Evolutionary conservation across 2,797 vertebrate species (phyloP).

Genomic region (Glossophaga mutica): DNA sequence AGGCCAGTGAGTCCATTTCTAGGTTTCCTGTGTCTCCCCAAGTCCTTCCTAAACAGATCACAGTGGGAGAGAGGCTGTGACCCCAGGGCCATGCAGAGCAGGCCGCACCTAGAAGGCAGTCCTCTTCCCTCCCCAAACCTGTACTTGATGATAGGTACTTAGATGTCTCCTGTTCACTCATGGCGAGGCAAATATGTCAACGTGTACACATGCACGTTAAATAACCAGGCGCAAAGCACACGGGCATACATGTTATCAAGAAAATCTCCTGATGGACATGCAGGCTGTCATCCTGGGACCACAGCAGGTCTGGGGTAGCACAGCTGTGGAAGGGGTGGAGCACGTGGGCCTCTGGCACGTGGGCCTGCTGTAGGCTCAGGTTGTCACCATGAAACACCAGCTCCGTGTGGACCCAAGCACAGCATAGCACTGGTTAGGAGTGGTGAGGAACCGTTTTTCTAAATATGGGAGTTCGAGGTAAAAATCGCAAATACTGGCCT

Average conservation of each 20-base stretch:
- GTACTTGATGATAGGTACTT: background rate
- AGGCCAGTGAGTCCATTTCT: background rate
- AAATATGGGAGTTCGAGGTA: background rate
- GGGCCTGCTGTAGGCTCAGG: background rate
- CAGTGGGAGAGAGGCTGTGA: background rate
- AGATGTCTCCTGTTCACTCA: background rate
- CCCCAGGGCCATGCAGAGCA: background rate
- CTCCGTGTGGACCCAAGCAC: background rate
- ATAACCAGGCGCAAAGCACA: background rate
- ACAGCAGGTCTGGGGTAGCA: background rate
- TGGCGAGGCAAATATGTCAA: background rate
- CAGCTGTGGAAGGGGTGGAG: background rate
- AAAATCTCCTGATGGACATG: background rate
- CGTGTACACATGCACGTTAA: background rate
- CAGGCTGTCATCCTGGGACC: background rate
- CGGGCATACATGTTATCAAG: background rate
- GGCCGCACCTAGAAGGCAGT: background rate
- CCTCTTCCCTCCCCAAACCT: background rate
- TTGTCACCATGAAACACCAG: background rate
- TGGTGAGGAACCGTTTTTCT: background rate
- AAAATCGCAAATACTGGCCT: background rate
- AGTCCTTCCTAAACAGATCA: too few relatives aligned
- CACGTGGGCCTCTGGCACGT: accelerated
- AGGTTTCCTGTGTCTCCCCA: background rate
- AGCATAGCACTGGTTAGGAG: background rate